These are phyloP conservation scores for Athrips mouffetella DNA, from an alignment of 2,888 invertebrate species.

Conservation along the genomic window DNA sequence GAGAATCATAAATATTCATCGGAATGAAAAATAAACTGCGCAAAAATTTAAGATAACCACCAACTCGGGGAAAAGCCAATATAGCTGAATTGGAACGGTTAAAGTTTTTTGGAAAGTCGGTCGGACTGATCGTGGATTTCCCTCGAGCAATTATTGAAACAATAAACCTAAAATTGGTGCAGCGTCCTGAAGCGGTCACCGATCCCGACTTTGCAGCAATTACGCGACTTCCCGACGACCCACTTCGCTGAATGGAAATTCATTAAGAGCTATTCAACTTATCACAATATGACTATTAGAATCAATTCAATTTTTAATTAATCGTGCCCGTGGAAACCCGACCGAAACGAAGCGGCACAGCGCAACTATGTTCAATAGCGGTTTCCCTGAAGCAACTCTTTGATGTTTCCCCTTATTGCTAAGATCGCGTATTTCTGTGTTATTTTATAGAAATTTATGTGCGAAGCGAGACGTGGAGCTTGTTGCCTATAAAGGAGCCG, in stretches of 20 bases:
- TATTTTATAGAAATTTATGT: slow-evolving; percentile 59
- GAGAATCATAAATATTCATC: slow-evolving; percentile 16
- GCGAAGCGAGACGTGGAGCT: slow-evolving; percentile 39
- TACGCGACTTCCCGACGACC: slow-evolving; percentile 62
- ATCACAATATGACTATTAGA: slow-evolving; percentile 71
- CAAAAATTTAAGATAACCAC: slow-evolving; percentile 15
- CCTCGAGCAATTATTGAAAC: slow-evolving; percentile 72
- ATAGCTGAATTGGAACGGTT: slow-evolving; percentile 33
- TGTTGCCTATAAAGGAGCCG: slow-evolving; percentile 45
- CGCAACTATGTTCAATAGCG: slow-evolving; percentile 44
- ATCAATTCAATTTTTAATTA: slow-evolving; percentile 65
- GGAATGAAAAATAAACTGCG: slow-evolving; percentile 15
- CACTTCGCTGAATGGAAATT: slow-evolving; percentile 67
- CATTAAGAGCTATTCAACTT: slow-evolving; percentile 73
- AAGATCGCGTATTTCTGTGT: slow-evolving; percentile 55
- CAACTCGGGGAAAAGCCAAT: slow-evolving; percentile 32
- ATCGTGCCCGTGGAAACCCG: slow-evolving; percentile 37
- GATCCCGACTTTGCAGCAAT: slow-evolving; percentile 65
- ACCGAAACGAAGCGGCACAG: slow-evolving; percentile 26
- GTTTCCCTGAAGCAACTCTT: slow-evolving; percentile 55
- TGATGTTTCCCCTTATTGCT: slow-evolving; percentile 61
- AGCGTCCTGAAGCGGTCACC: slow-evolving; percentile 60
- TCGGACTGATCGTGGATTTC: slow-evolving; percentile 47
- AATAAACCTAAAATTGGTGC: slow-evolving; percentile 73
- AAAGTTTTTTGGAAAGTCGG: slow-evolving; percentile 50